These are phyloP conservation scores for Drosophila mimetica DNA, from an alignment of 2,888 invertebrate species.

Conservation along the genomic window DNA sequence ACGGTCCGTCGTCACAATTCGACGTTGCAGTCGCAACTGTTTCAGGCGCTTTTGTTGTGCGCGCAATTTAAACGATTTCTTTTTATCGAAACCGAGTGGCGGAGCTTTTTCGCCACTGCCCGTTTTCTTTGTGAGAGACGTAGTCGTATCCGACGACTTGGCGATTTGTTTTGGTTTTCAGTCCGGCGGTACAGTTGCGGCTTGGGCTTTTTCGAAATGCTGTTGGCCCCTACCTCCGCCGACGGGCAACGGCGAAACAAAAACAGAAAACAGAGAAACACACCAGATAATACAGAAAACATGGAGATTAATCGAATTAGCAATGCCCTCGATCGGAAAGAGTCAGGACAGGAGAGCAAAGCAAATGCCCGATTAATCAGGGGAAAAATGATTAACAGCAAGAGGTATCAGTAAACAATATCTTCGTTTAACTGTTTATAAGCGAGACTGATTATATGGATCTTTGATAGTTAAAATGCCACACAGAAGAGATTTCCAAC, in stretches of 20 bases:
- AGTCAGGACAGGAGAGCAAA: slow-evolving; percentile 11
- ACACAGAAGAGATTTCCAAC: no score
- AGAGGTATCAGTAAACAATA: background rate
- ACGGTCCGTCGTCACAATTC: slow-evolving; percentile 60
- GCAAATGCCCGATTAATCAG: slow-evolving; percentile 4
- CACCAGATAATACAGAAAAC: slow-evolving; percentile 46
- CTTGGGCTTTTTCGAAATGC: slow-evolving; percentile 69
- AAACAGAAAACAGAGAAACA: slow-evolving; percentile 40
- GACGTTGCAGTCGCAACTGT: slow-evolving; percentile 76
- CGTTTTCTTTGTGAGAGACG: slow-evolving; percentile 49
- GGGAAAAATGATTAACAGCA: background rate
- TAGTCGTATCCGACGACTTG: slow-evolving; percentile 40
- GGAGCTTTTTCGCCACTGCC: slow-evolving; percentile 61
- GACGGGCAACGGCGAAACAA: slow-evolving; percentile 16
- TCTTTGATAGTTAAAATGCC: no score
- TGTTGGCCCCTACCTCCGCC: slow-evolving; percentile 61
- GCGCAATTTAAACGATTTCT: slow-evolving; percentile 77
- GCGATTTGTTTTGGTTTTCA: slow-evolving; percentile 71
- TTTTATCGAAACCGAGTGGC: slow-evolving; percentile 68
- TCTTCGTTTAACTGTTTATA: background rate
- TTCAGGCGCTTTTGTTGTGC: slow-evolving; percentile 64
- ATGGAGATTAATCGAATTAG: slow-evolving; percentile 42
- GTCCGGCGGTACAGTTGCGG: slow-evolving; percentile 71
- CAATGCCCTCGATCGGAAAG: slow-evolving; percentile 38
- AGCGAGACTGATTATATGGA: background rate